A percentile compares a stretch with the other conserved stretches of the same genome.
Evolutionary conservation across 2,113 vertebrate species (phyloP).

Genomic region (Machaerirhynchus nigripectus): DNA sequence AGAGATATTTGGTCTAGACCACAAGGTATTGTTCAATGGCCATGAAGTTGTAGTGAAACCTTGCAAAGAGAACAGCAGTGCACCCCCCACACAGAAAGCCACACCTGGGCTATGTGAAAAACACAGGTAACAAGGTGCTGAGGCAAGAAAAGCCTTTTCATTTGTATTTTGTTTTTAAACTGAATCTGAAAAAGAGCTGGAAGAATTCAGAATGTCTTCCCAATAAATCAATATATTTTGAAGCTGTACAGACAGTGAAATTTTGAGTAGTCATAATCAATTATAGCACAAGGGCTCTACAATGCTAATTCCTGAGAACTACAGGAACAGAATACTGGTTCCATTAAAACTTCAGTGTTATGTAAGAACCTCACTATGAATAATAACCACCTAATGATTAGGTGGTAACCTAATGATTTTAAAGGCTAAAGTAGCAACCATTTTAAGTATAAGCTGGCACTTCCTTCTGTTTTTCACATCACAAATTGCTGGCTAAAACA

Average conservation of each 20-base stretch:
- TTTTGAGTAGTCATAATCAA: background rate
- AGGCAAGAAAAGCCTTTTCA: background rate
- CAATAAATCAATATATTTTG: background rate
- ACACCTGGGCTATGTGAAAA: background rate
- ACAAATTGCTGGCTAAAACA: background rate
- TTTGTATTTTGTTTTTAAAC: background rate
- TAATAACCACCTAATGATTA: background rate
- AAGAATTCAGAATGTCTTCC: background rate
- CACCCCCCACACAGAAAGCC: background rate
- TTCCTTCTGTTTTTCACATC: background rate
- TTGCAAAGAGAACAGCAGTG: background rate
- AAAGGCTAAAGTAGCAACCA: background rate
- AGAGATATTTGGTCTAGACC: background rate
- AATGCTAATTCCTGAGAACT: background rate
- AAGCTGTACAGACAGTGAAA: background rate
- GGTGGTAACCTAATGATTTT: background rate
- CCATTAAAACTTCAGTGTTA: background rate
- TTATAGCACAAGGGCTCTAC: background rate
- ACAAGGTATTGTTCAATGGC: background rate
- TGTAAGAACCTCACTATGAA: background rate
- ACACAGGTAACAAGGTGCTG: background rate
- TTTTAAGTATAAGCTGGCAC: background rate
- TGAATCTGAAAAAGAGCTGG: background rate
- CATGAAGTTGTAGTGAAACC: background rate
- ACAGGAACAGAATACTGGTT: background rate